phyloP scores from a whole-genome alignment of 1,140 invertebrate species.

The Anastrepha obliqua region DNA sequence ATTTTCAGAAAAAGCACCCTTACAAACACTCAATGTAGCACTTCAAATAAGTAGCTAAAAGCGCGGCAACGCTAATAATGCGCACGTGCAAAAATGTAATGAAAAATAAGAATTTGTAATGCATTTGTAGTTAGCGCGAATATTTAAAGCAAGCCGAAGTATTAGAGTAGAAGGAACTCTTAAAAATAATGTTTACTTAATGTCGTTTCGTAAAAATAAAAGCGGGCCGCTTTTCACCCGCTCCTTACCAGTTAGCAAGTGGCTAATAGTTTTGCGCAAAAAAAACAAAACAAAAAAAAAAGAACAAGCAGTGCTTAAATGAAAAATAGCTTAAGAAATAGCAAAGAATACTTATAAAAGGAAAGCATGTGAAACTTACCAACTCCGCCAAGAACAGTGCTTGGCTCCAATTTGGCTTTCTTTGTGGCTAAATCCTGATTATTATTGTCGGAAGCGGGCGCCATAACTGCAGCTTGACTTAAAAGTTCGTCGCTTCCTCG shows the following conservation, averaged over 20 bases:
- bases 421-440: slow-evolving; percentile 93
- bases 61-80: not conserved
- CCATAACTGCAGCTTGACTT: slow-evolving; percentile 94
- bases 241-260: not conserved
- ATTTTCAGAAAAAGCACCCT: too few species aligned
- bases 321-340: not conserved
- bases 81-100: not conserved
- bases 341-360: not conserved
- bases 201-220: not conserved
- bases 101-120: not conserved
- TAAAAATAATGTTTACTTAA: not conserved
- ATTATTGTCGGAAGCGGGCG: slow-evolving; percentile 93
- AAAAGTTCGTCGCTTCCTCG: slow-evolving; percentile 96
- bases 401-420: slow-evolving; percentile 83
- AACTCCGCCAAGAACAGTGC: slow-evolving; percentile 73
- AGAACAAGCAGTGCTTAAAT: not conserved
- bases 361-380: slow-evolving; percentile 67
- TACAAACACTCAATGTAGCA: not conserved
- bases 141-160: not conserved
- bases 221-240: not conserved
- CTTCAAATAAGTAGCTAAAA: not conserved
- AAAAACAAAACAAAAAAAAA: not conserved
- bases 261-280: not conserved
- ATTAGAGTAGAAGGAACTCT: not conserved
- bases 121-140: not conserved